Evolutionary conservation across 2,797 vertebrate species (phyloP), one percentile per base, ranked within the genome.

Genomic region (Sparidentex hasta): DNA sequence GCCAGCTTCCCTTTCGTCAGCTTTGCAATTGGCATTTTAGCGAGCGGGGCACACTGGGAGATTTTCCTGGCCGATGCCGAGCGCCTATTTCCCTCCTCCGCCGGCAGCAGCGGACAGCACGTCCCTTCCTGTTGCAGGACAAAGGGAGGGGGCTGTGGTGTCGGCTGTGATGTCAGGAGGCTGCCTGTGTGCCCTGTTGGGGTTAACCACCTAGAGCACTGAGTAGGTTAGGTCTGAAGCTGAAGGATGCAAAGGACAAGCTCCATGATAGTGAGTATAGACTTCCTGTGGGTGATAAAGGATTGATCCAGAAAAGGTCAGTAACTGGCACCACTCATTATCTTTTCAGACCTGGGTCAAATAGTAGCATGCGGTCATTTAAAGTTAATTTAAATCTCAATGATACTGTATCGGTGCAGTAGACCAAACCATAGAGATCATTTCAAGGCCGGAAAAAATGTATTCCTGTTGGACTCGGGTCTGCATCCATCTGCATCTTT

Each of bases 1-100:
- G 92, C 90, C 90, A 93, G 91, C 76, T 91, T 92, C 81, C 81
- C 87, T 91, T 88, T 82, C 59, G 41, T 87, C 76, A 81, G 81
- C 77, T 85, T 87, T 91, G 83, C 81, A 50, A 63, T 81, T 84
- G 78, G 81, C 68, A 73, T 79, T 84, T 86, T 66, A 84, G 73
- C 61, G 59, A 88, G 81, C 85, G 72, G 82, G 85, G 85, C 89
- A 89, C 89, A 92, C 78, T 41, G 78, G 83, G 65, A 88, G 81
- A 76, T 48, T 69, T 76, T 86, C 77, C 84, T 69, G 80, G 66
- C 74, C 67, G 52, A 79, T 90, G 79, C 78, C 63, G 33, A 76
- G 66, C 43, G 27, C 65, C 73, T 84, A 77, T 48, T 83, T 25
- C 23, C 64, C 44, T 75, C 18, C 62, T 83, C 48, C 20, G 57